These are phyloP conservation scores for Isichthys henryi DNA, from an alignment of 2,113 vertebrate species.

Conservation along the genomic window DNA sequence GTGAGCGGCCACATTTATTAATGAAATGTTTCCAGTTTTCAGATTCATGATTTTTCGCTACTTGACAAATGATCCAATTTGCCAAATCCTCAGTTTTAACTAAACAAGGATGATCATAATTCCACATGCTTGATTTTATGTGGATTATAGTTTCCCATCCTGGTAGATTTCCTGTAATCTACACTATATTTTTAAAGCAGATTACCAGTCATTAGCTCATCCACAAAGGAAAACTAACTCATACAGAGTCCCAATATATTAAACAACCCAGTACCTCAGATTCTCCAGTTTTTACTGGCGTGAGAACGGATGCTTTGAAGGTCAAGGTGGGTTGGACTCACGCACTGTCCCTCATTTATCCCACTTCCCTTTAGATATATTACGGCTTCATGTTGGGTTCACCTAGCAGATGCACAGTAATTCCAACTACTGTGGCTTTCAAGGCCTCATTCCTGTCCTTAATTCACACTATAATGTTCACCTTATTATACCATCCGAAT, in stretches of 20 bases:
- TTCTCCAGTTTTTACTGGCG: not conserved
- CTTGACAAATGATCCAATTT: not conserved
- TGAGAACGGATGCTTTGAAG: not conserved
- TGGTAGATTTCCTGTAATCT: not conserved
- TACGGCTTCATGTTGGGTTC: not conserved
- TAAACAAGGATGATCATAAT: not conserved
- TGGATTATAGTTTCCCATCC: not conserved
- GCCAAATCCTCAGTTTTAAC: conserved; percentile 11
- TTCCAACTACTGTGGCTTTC: not conserved
- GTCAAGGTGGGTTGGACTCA: not conserved
- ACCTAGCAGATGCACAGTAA: not conserved
- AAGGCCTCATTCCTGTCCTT: not conserved
- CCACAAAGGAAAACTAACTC: not conserved
- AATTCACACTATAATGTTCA: not conserved
- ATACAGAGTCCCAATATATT: not conserved
- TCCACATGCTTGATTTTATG: not conserved
- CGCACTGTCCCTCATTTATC: not conserved
- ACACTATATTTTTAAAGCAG: not conserved
- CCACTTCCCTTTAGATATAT: not conserved
- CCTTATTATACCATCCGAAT: not conserved
- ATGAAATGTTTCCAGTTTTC: conserved; percentile 9
- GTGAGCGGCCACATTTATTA: not conserved
- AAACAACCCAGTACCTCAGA: not conserved
- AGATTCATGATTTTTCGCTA: not conserved
- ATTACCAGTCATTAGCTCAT: not conserved